phyloP scores from a whole-genome alignment of 2,888 invertebrate genomes.

The Aphodius sticticus region DNA sequence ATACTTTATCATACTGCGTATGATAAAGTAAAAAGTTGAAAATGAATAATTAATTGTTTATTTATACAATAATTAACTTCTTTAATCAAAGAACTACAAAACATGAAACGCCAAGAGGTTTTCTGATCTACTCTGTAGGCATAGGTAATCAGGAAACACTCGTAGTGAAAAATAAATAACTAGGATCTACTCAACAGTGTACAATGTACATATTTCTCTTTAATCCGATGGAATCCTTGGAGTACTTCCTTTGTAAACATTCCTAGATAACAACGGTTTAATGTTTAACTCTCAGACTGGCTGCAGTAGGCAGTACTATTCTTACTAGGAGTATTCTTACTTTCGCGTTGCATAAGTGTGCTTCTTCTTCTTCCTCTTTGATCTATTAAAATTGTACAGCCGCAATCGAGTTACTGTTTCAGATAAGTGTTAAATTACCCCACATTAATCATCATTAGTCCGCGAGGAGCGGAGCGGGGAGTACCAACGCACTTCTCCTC shows the following conservation, averaged over 20 bases:
- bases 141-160: background rate
- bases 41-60: too few species aligned
- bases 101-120: background rate
- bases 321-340: background rate
- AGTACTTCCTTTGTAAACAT: background rate
- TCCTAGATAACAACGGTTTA: background rate
- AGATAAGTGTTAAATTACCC: slow-evolving; percentile 4
- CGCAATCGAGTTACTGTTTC: background rate
- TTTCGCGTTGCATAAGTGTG: background rate
- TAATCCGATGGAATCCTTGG: background rate
- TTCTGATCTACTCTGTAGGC: background rate
- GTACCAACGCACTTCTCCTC: background rate
- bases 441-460: background rate
- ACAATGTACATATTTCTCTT: background rate
- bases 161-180: background rate
- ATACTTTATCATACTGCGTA: too few species aligned
- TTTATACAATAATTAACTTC: too few species aligned
- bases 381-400: background rate
- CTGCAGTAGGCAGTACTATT: background rate
- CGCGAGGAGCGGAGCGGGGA: background rate
- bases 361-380: background rate
- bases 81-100: background rate
- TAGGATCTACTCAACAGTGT: background rate
- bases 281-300: background rate
- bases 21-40: too few species aligned